These are phyloP conservation scores for Micromesistius poutassou DNA, from an alignment of 2,797 vertebrate genomes.

Conservation along the genomic window DNA sequence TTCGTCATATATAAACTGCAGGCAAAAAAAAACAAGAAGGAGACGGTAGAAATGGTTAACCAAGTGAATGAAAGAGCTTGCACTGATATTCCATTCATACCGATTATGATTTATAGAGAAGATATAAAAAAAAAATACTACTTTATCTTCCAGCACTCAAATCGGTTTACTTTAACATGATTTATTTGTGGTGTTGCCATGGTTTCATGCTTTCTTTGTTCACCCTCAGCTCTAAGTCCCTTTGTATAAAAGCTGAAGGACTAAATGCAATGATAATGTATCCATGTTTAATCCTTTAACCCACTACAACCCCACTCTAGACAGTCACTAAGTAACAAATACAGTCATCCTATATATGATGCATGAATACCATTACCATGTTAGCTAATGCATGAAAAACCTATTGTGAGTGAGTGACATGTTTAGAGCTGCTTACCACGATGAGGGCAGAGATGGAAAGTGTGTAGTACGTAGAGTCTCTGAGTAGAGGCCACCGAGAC, in stretches of 20 bases:
- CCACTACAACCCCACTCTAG: background rate
- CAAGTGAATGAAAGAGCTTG: background rate
- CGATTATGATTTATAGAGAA: background rate
- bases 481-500: slow-evolving; percentile 87
- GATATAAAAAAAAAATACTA: background rate
- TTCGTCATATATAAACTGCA: slow-evolving; percentile 95
- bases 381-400: background rate
- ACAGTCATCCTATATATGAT: background rate
- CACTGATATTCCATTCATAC: background rate
- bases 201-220: background rate
- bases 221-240: background rate
- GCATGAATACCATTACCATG: background rate
- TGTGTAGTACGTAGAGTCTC: slow-evolving; percentile 91
- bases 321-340: background rate
- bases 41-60: background rate
- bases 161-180: background rate
- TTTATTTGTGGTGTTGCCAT: background rate
- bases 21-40: slow-evolving; percentile 16
- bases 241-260: background rate
- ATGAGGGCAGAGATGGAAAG: slow-evolving; percentile 89
- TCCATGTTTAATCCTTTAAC: background rate
- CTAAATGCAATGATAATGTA: background rate
- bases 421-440: slow-evolving; percentile 73
- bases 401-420: background rate
- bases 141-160: background rate